phyloP scores from a whole-genome alignment of 53 echinoderm and acorn worm species.

The Apostichopus leukothele region DNA sequence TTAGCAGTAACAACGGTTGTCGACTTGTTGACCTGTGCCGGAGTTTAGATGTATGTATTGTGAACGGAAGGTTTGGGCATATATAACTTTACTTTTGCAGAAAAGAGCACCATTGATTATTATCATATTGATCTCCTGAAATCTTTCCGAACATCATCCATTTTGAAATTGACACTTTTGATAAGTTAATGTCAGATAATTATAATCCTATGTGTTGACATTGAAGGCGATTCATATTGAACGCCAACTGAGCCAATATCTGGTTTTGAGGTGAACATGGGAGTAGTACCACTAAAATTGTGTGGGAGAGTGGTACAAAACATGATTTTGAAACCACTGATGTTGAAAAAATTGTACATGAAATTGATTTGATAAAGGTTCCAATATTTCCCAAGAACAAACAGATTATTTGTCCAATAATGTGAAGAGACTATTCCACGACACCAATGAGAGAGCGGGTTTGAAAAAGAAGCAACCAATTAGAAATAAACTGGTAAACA shows the following conservation, averaged over 20 bases:
- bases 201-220: not conserved
- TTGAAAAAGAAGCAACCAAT: too few species aligned
- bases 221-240: not conserved
- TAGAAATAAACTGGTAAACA: too few species aligned
- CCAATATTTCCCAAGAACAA: not conserved
- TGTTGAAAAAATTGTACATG: not conserved
- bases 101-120: not conserved
- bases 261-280: not conserved
- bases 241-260: too few species aligned
- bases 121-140: not conserved
- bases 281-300: not conserved
- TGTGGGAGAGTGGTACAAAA: not conserved
- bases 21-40: too few species aligned
- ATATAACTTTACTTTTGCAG: not conserved
- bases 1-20: too few species aligned
- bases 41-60: too few species aligned
- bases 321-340: not conserved
- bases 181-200: not conserved
- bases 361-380: conserved; percentile 7
- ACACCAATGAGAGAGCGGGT: not conserved
- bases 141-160: not conserved
- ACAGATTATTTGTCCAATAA: conserved; percentile 6
- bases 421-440: conserved; percentile 5
- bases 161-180: not conserved
- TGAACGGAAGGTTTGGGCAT: too few species aligned